Percentiles rank a stretch among this genome's conserved stretches.
Conservation (phyloP, 2,888 invertebrate genomes). For the Dynastes maya region DNA sequence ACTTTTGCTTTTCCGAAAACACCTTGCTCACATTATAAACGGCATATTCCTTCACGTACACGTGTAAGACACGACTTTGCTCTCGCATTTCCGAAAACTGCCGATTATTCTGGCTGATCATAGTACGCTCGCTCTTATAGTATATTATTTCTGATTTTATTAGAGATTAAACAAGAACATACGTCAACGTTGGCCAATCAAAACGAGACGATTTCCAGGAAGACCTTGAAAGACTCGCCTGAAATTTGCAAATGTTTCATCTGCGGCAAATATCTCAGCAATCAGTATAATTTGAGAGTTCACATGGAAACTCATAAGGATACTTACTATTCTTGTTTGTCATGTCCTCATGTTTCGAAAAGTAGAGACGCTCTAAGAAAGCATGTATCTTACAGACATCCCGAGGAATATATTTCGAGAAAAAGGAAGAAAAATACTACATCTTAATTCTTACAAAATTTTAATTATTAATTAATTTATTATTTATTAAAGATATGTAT, state of each 20-base stretch:
- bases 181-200: not conserved
- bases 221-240: slow-evolving; percentile 60
- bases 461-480: too few relatives aligned
- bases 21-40: too few relatives aligned
- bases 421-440: slow-evolving; percentile 65
- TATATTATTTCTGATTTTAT: not conserved
- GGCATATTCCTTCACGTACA: too few relatives aligned
- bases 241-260: slow-evolving; percentile 79
- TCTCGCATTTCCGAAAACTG: too few relatives aligned
- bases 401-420: slow-evolving; percentile 72
- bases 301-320: slow-evolving; percentile 94
- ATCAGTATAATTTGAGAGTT: slow-evolving; percentile 91
- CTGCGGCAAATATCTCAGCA: slow-evolving; percentile 90
- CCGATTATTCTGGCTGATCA: too few relatives aligned
- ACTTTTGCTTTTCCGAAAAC: too few relatives aligned
- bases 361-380: slow-evolving; percentile 90
- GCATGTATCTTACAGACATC: slow-evolving; percentile 91
- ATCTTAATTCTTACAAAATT: not conserved
- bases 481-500: too few relatives aligned
- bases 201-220: slow-evolving; percentile 41
- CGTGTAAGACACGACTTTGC: too few relatives aligned
- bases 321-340: slow-evolving; percentile 88
- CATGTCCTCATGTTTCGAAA: slow-evolving; percentile 90
- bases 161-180: not conserved
- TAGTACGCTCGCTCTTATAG: not conserved